Evolutionary conservation across 2,797 vertebrate genomes (phyloP).

Genomic region (Somateria mollissima): DNA sequence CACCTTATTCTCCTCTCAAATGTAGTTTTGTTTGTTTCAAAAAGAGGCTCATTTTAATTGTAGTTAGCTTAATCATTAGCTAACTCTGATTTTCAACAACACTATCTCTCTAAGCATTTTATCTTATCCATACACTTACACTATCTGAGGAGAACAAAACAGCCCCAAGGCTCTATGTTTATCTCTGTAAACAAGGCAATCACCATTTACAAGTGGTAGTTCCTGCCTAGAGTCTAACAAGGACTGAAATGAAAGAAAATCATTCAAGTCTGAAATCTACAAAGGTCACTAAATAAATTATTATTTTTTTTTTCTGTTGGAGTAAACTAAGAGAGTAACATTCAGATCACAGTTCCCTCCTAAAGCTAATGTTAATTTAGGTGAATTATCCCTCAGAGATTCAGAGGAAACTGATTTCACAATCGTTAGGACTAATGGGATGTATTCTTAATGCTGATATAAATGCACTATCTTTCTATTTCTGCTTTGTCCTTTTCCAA

Average conservation of each 20-base stretch:
- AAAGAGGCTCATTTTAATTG: not conserved
- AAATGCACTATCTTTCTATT: slow-evolving; percentile 2
- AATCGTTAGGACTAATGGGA: slow-evolving; percentile 33
- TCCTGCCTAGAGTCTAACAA: slow-evolving; percentile 32
- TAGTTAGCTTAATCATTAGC: not conserved
- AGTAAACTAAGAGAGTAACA: slow-evolving; percentile 41
- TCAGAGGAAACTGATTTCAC: slow-evolving; percentile 44
- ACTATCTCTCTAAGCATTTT: not conserved
- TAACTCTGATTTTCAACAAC: not conserved
- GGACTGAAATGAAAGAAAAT: slow-evolving; percentile 65
- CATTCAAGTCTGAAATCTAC: slow-evolving; percentile 57
- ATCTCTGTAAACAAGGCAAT: slow-evolving; percentile 44
- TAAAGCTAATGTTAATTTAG: slow-evolving; percentile 60
- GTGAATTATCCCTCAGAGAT: slow-evolving; percentile 45
- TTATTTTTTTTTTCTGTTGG: not conserved
- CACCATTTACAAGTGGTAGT: slow-evolving; percentile 22
- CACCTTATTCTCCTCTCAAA: not conserved
- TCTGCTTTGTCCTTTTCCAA: slow-evolving; percentile 32
- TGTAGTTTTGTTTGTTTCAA: not conserved
- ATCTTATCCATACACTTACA: not conserved
- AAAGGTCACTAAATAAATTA: slow-evolving; percentile 70
- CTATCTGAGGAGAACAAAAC: not conserved
- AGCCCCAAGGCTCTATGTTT: not conserved
- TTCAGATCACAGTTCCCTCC: slow-evolving; percentile 51
- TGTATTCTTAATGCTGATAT: slow-evolving; percentile 47